phyloP scores from a whole-genome alignment of 2,888 invertebrate species.

The Cheilosia vulpina region DNA sequence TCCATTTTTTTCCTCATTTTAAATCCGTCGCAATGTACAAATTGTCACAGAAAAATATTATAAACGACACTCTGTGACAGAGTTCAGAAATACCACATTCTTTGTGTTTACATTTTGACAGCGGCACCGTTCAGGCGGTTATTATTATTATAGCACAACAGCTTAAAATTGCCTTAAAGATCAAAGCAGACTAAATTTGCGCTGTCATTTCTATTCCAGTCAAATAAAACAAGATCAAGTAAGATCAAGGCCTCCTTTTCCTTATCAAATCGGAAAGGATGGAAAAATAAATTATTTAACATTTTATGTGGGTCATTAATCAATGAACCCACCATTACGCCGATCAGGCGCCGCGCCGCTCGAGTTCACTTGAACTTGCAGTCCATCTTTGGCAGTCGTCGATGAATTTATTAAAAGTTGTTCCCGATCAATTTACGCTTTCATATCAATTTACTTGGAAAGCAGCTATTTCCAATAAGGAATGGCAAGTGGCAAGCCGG shows the following conservation, averaged over 20 bases:
- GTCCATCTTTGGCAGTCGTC: conserved; percentile 52
- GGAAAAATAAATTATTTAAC: background rate
- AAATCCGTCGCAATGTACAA: no score
- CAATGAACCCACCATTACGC: background rate
- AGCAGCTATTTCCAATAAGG: conserved; percentile 49
- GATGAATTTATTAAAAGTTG: conserved; percentile 49
- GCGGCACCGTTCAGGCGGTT: no score
- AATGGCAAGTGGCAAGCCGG: conserved; percentile 40
- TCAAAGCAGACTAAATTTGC: background rate
- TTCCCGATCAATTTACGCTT: conserved; percentile 66
- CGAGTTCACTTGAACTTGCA: conserved; percentile 15
- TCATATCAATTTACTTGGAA: conserved; percentile 57
- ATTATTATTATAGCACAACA: no score
- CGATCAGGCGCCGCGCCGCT: background rate
- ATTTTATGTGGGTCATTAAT: conserved; percentile 6
- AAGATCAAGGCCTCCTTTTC: background rate
- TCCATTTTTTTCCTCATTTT: no score
- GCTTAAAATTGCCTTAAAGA: no score
- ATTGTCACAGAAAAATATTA: no score
- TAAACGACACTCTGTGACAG: no score
- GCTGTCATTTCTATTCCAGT: background rate
- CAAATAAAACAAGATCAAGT: background rate
- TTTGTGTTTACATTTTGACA: no score
- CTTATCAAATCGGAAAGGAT: background rate
- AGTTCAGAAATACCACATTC: no score